Conservation (phyloP, 2,888 invertebrate species). For the Hedychridium roseum region DNA sequence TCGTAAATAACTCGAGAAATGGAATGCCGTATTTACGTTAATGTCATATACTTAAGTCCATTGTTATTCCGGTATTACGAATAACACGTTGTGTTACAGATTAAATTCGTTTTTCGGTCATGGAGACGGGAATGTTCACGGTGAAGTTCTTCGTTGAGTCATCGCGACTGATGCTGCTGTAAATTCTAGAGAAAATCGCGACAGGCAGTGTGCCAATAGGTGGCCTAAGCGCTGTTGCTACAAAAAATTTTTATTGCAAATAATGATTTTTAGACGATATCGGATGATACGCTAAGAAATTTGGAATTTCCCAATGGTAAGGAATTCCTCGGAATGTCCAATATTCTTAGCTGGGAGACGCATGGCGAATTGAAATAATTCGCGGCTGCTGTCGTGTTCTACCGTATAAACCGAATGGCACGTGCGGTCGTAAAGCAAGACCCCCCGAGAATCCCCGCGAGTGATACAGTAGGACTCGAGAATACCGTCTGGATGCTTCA, state of each 20-base stretch:
- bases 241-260: too few species aligned
- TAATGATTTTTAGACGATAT: too few species aligned
- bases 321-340: slow-evolving; percentile 2
- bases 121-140: too few species aligned
- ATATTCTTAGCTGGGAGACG: slow-evolving; percentile 19
- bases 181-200: slow-evolving; percentile 12
- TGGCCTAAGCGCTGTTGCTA: slow-evolving; percentile 4
- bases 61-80: too few species aligned
- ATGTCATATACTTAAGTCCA: too few species aligned
- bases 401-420: slow-evolving; percentile 20
- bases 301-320: neutral
- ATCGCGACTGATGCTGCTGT: slow-evolving; percentile 13
- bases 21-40: too few species aligned
- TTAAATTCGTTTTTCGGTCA: too few species aligned
- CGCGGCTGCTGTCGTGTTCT: slow-evolving; percentile 10
- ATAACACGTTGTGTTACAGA: too few species aligned
- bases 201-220: slow-evolving; percentile 17
- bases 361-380: slow-evolving; percentile 29
- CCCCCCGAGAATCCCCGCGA: slow-evolving; percentile 14
- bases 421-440: slow-evolving; percentile 16
- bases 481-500: slow-evolving; percentile 23
- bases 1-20: too few species aligned
- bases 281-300: slow-evolving; percentile 9
- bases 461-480: slow-evolving; percentile 22
- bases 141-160: slow-evolving; percentile 23